Conservation (phyloP, 2,113 vertebrate species). For the Xiphophorus hellerii region DNA sequence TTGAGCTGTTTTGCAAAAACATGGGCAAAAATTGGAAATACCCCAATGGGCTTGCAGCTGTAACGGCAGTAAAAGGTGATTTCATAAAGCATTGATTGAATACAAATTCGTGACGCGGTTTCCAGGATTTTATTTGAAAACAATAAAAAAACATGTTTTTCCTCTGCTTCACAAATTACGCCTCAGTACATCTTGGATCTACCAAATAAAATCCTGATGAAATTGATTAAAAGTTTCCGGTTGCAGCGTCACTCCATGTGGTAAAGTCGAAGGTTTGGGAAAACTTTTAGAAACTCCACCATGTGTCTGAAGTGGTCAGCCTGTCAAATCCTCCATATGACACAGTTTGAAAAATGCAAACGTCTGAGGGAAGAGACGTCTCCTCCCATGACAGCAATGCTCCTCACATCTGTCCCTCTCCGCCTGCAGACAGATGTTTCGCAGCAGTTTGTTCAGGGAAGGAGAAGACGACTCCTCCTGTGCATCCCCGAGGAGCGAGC, state of each 20-base stretch:
- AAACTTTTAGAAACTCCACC: neutral
- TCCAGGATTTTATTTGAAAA: neutral
- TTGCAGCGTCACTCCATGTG: neutral
- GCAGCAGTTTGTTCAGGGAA: conserved; percentile 65
- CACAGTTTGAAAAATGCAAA: conserved; percentile 53
- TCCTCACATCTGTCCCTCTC: conserved; percentile 56
- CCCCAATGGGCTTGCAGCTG: too few species aligned
- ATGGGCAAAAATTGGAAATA: neutral
- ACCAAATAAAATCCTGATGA: neutral
- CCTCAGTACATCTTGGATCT: neutral
- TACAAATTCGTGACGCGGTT: neutral
- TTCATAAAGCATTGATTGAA: neutral
- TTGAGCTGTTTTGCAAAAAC: neutral
- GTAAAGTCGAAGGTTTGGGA: neutral
- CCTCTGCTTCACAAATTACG: neutral
- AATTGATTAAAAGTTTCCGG: neutral
- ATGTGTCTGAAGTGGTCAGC: neutral
- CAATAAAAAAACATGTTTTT: neutral
- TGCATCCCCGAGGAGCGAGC: conserved; percentile 56
- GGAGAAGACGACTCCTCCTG: conserved; percentile 55
- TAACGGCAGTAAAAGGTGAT: neutral
- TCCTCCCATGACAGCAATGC: conserved; percentile 55
- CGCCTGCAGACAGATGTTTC: conserved; percentile 70
- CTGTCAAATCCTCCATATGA: conserved; percentile 23
- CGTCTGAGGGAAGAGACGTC: conserved; percentile 41